Evolutionary conservation across 2,113 vertebrate genomes (phyloP).

Genomic region (Scatophagus argus): DNA sequence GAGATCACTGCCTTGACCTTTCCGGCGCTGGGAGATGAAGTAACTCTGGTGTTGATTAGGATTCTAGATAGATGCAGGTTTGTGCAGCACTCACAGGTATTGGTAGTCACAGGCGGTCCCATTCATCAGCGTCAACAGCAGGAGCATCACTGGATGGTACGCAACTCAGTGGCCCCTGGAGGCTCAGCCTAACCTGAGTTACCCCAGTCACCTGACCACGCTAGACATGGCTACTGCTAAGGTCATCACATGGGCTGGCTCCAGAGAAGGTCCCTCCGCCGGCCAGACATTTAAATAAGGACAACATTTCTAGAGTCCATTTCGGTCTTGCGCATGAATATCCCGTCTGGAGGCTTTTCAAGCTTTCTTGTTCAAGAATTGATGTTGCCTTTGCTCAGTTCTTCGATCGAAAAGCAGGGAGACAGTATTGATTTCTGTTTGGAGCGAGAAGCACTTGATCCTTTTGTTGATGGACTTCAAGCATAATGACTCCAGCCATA

Average conservation of each 20-base stretch:
- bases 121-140: conserved; percentile 46
- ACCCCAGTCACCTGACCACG: conserved; percentile 13
- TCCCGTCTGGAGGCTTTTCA: background rate
- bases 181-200: background rate
- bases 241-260: background rate
- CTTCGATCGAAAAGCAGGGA: conserved; percentile 43
- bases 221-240: background rate
- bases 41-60: conserved; percentile 47
- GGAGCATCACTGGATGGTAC: background rate
- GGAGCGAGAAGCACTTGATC: conserved; percentile 37
- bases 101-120: background rate
- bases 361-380: conserved; percentile 23
- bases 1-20: conserved; percentile 43
- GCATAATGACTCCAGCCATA: conserved; percentile 47
- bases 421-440: conserved; percentile 73
- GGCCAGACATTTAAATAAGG: conserved; percentile 37
- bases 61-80: conserved; percentile 27
- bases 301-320: conserved; percentile 1
- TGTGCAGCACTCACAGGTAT: background rate
- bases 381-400: conserved; percentile 38
- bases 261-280: background rate
- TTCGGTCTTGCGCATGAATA: background rate
- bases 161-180: background rate
- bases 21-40: conserved; percentile 36
- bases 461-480: conserved; percentile 55